Evolutionary conservation across 35 echinoderm and acorn worm genomes (phyloP).

Genomic region (Heliocidaris tuberculata): DNA sequence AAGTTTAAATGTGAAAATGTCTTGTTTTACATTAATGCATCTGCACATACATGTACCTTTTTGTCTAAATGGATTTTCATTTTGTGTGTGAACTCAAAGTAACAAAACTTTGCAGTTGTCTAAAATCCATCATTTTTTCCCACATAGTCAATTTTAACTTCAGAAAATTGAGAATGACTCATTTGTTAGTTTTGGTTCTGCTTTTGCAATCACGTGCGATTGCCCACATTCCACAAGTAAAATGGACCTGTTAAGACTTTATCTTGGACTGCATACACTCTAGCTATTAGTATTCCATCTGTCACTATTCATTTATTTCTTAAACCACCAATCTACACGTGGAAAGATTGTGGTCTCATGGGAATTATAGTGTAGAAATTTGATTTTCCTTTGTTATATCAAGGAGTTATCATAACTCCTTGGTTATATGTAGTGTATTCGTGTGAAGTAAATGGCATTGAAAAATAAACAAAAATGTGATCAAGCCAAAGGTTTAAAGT

Average conservation of each 20-base stretch:
- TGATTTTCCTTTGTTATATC: neutral
- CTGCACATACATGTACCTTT: too few relatives aligned
- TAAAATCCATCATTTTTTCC: neutral
- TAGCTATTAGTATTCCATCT: neutral
- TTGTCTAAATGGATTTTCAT: too few relatives aligned
- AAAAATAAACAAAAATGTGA: neutral
- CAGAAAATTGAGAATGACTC: slow-evolving; percentile 6
- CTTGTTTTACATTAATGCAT: too few relatives aligned
- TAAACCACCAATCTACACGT: neutral
- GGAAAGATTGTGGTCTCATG: neutral
- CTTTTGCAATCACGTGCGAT: neutral
- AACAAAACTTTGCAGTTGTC: too few relatives aligned
- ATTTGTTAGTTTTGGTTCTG: neutral
- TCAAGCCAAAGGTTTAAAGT: neutral
- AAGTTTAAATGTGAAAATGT: too few relatives aligned
- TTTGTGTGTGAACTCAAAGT: too few relatives aligned
- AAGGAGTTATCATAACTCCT: too few relatives aligned
- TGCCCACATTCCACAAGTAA: neutral
- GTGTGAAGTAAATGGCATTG: neutral
- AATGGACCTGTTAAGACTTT: neutral
- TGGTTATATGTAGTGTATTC: neutral
- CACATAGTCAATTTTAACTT: neutral
- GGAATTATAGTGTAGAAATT: neutral
- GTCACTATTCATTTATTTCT: neutral
- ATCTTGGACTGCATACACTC: neutral